A percentile compares a stretch with the other conserved stretches of the same genome.
These are phyloP conservation scores for Diachrysia chrysitis DNA, from an alignment of 2,888 invertebrate species.

Conservation along the genomic window DNA sequence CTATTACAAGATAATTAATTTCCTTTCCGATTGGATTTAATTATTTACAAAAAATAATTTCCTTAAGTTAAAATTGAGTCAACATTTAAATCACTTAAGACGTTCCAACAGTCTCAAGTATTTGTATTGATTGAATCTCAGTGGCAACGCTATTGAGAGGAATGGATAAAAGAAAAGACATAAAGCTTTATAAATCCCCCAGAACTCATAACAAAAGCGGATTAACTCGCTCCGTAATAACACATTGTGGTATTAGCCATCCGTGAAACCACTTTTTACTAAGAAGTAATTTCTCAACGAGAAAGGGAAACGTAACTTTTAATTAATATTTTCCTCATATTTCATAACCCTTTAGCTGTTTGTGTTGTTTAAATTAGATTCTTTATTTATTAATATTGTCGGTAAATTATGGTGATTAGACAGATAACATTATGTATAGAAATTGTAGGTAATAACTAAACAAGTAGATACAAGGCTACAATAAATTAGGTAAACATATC, in stretches of 20 bases:
- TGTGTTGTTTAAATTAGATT: slow-evolving; percentile 47
- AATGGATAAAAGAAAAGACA: slow-evolving; percentile 69
- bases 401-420: not conserved
- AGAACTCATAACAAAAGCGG: slow-evolving; percentile 80
- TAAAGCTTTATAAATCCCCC: slow-evolving; percentile 73
- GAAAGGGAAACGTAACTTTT: slow-evolving; percentile 60
- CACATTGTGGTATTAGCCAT: slow-evolving; percentile 72
- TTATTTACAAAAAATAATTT: slow-evolving; percentile 13
- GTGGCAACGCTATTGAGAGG: slow-evolving; percentile 64
- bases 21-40: not conserved
- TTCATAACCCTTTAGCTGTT: slow-evolving; percentile 49
- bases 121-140: slow-evolving; percentile 62
- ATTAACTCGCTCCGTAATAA: slow-evolving; percentile 78
- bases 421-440: not conserved
- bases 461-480: not conserved
- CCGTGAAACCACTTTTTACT: slow-evolving; percentile 69
- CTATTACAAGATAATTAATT: not conserved
- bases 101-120: slow-evolving; percentile 50
- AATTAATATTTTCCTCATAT: slow-evolving; percentile 64
- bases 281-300: slow-evolving; percentile 64
- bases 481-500: slow-evolving; percentile 9
- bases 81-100: slow-evolving; percentile 21
- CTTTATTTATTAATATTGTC: slow-evolving; percentile 33
- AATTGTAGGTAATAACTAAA: not conserved
- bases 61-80: slow-evolving; percentile 18